These are phyloP conservation scores for Salvelinus fontinalis DNA, from an alignment of 2,113 vertebrate species.

Conservation along the genomic window DNA sequence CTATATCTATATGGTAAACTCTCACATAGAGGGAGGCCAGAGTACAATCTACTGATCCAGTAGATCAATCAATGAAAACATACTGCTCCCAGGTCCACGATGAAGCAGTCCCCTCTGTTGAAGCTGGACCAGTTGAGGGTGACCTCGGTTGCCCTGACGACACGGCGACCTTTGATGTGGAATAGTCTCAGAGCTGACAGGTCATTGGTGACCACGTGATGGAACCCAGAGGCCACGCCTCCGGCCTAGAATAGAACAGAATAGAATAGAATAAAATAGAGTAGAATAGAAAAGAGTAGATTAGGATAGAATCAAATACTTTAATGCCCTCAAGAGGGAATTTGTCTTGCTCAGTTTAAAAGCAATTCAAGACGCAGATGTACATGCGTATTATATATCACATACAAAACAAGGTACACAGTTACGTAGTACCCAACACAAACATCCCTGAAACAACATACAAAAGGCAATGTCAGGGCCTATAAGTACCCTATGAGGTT, in stretches of 20 bases:
- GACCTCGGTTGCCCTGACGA: slow-evolving; percentile 87
- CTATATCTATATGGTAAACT: too few relatives aligned
- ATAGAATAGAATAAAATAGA: slow-evolving; percentile 6
- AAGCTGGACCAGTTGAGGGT: slow-evolving; percentile 86
- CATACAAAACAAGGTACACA: too few relatives aligned
- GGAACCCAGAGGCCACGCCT: slow-evolving; percentile 88
- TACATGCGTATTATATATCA: too few relatives aligned
- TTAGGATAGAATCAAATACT: too few relatives aligned
- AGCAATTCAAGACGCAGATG: too few relatives aligned
- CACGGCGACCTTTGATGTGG: slow-evolving; percentile 87
- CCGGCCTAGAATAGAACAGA: slow-evolving; percentile 73
- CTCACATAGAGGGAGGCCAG: slow-evolving; percentile 40
- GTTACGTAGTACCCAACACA: too few relatives aligned
- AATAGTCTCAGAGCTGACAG: slow-evolving; percentile 80
- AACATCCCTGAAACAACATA: too few relatives aligned
- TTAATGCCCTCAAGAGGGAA: too few relatives aligned
- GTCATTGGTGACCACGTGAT: slow-evolving; percentile 89
- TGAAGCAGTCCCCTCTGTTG: slow-evolving; percentile 93
- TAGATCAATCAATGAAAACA: slow-evolving; percentile 38
- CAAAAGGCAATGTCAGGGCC: too few relatives aligned
- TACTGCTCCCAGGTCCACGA: slow-evolving; percentile 87
- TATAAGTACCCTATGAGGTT: background rate
- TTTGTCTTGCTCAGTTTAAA: too few relatives aligned
- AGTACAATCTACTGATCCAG: slow-evolving; percentile 37
- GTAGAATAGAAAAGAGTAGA: too few relatives aligned